Percentiles rank a stretch among this genome's conserved stretches.
These are phyloP conservation scores for Cottoperca gobio DNA, from an alignment of 2,797 vertebrate genomes.

Conservation along the genomic window DNA sequence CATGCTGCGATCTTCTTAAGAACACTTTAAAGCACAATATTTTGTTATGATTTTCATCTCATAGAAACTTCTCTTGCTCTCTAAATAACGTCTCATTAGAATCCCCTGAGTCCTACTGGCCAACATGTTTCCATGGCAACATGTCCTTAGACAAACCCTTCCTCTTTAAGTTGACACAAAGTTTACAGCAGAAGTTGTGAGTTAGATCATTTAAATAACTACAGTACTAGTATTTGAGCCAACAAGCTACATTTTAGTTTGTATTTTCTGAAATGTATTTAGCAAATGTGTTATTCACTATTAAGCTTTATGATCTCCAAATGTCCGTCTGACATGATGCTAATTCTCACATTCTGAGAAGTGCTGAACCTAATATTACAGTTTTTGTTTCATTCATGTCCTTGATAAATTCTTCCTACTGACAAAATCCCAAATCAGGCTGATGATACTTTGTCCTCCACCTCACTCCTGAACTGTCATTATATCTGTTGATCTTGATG, in stretches of 20 bases:
- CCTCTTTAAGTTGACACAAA: conserved; percentile 28
- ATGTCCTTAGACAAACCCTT: conserved; percentile 40
- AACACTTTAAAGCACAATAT: conserved; percentile 25
- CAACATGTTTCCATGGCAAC: conserved; percentile 62
- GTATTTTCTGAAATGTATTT: not conserved
- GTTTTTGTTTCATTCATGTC: not conserved
- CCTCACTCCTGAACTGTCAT: not conserved
- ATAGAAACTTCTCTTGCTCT: conserved; percentile 16
- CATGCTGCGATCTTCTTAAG: too few species aligned
- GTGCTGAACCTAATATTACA: not conserved
- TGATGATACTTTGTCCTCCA: not conserved
- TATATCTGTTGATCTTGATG: not conserved
- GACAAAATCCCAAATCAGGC: not conserved
- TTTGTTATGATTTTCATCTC: conserved; percentile 37
- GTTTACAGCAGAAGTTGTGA: not conserved
- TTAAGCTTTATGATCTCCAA: not conserved
- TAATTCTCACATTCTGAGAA: not conserved
- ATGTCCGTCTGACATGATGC: conserved; percentile 1
- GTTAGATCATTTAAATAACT: conserved; percentile 24
- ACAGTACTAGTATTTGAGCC: not conserved
- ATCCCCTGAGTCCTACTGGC: conserved; percentile 7
- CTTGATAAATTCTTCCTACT: not conserved
- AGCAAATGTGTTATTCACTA: not conserved
- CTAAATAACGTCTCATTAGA: not conserved
- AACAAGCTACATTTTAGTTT: not conserved